Evolutionary conservation across 2,888 invertebrate genomes (phyloP), one percentile per base, ranked within the genome.

Genomic region (Spisula subtruncata): DNA sequence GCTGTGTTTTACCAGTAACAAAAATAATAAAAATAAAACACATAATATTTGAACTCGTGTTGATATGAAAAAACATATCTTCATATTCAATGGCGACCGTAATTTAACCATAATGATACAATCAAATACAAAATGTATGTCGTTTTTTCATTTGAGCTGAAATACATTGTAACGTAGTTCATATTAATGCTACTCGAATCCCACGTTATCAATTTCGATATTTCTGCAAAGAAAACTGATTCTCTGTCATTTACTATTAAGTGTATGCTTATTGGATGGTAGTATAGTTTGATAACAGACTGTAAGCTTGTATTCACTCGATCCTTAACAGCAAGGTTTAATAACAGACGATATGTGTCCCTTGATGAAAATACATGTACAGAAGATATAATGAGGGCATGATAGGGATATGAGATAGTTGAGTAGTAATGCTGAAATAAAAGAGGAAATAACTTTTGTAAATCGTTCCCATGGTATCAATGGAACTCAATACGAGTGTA

Each of bases 371-470:
- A 75, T 75, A 16, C n/a, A n/a, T n/a, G n/a, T n/a, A n/a, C 29
- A 35, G 75, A 18, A 35, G 75, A 75, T 75, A 5, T 75, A 35
- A 75, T 12, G 75, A 29, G 75, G 25, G 35, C 14, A 10, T 25
- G 75, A 75, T 35, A 75, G 75, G 75, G 35, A 75, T 32, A 75
- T 75, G 75, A 18, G 75, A 75, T 75, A 75, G 75, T 75, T 75
- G 35, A 75, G 75, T 35, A 35, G 29, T 32, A 35, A 35, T 32
- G 14, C 18, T 18, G 35, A 75, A 75, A 75, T 75, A 35, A 75
- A 75, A 25, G 75, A 75, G 75, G 75, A 75, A 35, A 29, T 75
- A 75, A 75, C 35, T 75, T n/a, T 75, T 35, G 25, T 5, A 35
- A 75, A 75, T 75, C 32, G 29, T 75, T 75, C 75, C 75, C 75